Evolutionary conservation across 2,797 vertebrate genomes (phyloP).

Genomic region (Knipowitschia caucasica): DNA sequence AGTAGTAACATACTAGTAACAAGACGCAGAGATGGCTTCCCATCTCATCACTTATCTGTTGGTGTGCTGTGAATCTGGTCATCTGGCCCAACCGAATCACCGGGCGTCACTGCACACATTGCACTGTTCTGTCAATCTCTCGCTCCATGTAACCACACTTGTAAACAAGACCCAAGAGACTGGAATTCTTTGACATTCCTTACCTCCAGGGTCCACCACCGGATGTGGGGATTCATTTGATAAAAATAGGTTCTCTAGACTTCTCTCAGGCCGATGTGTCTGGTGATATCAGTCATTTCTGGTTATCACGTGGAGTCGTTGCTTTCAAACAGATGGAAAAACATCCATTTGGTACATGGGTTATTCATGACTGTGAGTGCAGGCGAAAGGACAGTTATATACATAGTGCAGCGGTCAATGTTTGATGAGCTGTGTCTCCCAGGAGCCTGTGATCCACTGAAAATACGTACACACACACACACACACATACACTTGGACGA

Average conservation of each 20-base stretch:
- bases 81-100: too few species aligned
- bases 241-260: neutral
- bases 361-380: conserved; percentile 4
- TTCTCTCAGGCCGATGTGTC: too few species aligned
- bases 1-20: too few species aligned
- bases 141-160: too few species aligned
- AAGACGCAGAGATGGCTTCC: too few species aligned
- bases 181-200: too few species aligned
- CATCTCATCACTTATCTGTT: too few species aligned
- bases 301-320: neutral
- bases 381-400: neutral
- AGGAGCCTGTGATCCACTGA: neutral
- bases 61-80: too few species aligned
- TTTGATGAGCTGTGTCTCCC: conserved; percentile 5
- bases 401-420: conserved; percentile 5
- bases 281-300: neutral
- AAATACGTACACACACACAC: neutral
- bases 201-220: too few species aligned
- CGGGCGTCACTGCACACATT: too few species aligned
- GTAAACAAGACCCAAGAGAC: too few species aligned
- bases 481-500: neutral
- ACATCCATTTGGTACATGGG: neutral
- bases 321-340: neutral
- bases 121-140: too few species aligned
- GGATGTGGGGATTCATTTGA: neutral